Conservation (phyloP, 2,888 invertebrate genomes). For the Lycaena phlaeas region DNA sequence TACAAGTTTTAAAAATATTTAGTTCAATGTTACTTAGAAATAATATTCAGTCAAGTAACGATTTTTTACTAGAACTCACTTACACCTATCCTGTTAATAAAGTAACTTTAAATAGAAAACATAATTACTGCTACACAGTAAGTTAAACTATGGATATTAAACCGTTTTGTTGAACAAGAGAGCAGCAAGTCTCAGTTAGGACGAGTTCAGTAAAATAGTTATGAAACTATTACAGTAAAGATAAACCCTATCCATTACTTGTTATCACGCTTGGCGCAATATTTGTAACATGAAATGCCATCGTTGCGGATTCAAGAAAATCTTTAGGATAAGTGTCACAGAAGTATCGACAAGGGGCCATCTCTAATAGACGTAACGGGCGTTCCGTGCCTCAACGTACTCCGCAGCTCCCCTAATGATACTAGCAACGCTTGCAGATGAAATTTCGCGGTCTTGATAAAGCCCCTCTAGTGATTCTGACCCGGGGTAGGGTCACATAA, state of each 20-base stretch:
- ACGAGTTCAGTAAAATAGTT: slow-evolving; percentile 6
- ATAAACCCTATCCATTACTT: slow-evolving; percentile 6
- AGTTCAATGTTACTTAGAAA: too few relatives aligned
- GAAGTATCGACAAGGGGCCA: slow-evolving; percentile 6
- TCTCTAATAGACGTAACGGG: slow-evolving; percentile 14
- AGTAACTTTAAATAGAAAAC: too few relatives aligned
- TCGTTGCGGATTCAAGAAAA: neutral
- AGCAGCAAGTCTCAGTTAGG: too few relatives aligned
- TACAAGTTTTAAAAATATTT: too few relatives aligned
- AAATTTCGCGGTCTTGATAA: slow-evolving; percentile 25
- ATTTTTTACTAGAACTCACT: too few relatives aligned
- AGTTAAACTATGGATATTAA: too few relatives aligned
- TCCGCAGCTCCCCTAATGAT: slow-evolving; percentile 22
- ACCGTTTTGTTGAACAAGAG: too few relatives aligned
- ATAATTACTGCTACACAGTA: too few relatives aligned
- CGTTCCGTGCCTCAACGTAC: slow-evolving; percentile 13
- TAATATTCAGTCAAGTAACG: too few relatives aligned
- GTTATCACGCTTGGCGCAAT: slow-evolving; percentile 7
- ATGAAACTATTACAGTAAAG: slow-evolving; percentile 4
- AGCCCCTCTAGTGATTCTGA: slow-evolving; percentile 19
- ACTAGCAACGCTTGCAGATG: slow-evolving; percentile 23
- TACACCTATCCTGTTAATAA: too few relatives aligned
- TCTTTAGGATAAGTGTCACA: neutral
- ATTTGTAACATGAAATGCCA: slow-evolving; percentile 1
- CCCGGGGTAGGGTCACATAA: slow-evolving; percentile 20